Conservation (phyloP, 2,888 invertebrate species). For the Tachina grossa region DNA sequence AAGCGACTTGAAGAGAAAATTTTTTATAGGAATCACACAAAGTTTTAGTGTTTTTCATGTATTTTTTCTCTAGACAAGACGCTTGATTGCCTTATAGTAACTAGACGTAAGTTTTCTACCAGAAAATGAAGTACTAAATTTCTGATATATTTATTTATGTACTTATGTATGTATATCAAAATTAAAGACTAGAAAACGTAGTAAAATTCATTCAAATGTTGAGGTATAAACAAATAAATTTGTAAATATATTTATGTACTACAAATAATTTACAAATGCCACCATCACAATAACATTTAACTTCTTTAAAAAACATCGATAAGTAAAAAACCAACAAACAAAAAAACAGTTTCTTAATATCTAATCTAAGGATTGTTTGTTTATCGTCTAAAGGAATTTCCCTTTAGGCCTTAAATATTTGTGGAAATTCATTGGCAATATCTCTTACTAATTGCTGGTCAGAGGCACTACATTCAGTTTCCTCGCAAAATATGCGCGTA, state of each 20-base stretch:
- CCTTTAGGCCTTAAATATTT: slow-evolving; percentile 87
- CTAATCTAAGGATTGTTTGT: slow-evolving; percentile 9
- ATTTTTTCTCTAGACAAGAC: too few species aligned
- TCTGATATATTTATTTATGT: not conserved
- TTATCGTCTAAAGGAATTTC: not conserved
- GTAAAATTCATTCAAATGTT: not conserved
- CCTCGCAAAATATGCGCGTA: slow-evolving; percentile 93
- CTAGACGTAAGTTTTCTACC: not conserved
- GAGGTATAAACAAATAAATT: not conserved
- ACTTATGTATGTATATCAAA: not conserved
- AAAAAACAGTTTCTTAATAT: slow-evolving; percentile 21
- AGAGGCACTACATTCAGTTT: slow-evolving; percentile 88
- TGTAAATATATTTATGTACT: not conserved
- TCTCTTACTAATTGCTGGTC: slow-evolving; percentile 91
- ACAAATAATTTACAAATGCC: slow-evolving; percentile 22
- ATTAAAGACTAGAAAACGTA: slow-evolving; percentile 29
- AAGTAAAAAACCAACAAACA: not conserved
- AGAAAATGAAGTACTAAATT: not conserved
- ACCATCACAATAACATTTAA: slow-evolving; percentile 26
- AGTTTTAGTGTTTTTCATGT: too few species aligned
- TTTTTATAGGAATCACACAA: too few species aligned
- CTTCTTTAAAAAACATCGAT: slow-evolving; percentile 12
- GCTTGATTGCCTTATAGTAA: too few species aligned
- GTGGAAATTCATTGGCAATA: slow-evolving; percentile 93
- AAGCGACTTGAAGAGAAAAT: too few species aligned